Conservation (phyloP, 2,113 vertebrate species). For the Tretioscincus oriximinensis region DNA sequence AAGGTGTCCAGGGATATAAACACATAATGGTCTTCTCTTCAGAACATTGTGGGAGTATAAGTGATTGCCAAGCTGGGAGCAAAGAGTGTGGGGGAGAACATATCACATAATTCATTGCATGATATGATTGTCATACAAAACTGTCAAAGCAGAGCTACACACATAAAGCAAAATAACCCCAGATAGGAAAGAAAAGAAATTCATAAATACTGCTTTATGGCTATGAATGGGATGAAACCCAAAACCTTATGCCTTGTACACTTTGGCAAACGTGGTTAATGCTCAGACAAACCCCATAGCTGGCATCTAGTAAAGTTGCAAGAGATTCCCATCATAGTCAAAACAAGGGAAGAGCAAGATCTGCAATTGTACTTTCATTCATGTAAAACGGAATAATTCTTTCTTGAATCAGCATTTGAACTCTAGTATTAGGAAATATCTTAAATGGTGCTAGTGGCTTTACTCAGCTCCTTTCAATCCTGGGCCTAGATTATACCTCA, state of each 20-base stretch:
- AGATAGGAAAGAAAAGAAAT: not conserved
- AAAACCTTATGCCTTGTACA: not conserved
- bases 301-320: not conserved
- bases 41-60: slow-evolving; percentile 45
- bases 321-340: not conserved
- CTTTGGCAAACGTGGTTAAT: not conserved
- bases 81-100: slow-evolving; percentile 33
- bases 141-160: not conserved
- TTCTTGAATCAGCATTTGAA: no score
- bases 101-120: slow-evolving; percentile 38
- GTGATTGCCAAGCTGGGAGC: slow-evolving; percentile 38
- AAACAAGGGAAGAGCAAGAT: not conserved
- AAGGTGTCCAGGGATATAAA: slow-evolving; percentile 47
- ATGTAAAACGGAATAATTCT: no score
- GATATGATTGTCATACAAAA: slow-evolving; percentile 33
- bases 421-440: no score
- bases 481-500: no score
- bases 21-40: slow-evolving; percentile 45
- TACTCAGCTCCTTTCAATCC: no score
- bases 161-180: not conserved
- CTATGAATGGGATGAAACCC: not conserved
- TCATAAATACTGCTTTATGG: not conserved
- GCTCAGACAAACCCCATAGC: not conserved
- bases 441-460: no score
- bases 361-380: not conserved